Base-by-base conservation (phyloP, 2,888 invertebrate species). In the Oscheius myriophilus region DNA sequence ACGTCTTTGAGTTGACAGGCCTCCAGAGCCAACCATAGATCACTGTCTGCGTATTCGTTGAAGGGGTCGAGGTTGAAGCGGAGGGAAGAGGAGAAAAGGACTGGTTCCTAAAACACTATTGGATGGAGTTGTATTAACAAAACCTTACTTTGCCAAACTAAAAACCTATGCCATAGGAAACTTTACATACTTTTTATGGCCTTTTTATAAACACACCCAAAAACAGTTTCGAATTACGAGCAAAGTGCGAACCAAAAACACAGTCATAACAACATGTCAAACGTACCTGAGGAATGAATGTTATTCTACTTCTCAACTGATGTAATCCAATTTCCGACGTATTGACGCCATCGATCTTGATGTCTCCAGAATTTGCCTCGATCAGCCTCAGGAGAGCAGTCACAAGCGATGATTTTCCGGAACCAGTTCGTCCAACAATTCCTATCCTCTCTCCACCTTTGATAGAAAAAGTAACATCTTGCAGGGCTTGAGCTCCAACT, bases 1-100 rank as follows among this genome's bases (percentile, higher is more conserved):
- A 94, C 95, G 6, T 89, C 79, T 88, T 93, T 93, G 64, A 96
- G 90, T 90, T 96, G 95, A 1, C 95, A 93, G 84, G 93, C 91
- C 82, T 94, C 93, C 52, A 96, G 88, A 39, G 94, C 92, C 63
- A 90, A 90, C 96, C 96, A 96, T 54, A 96, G 88, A 68, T 93
- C 92, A 0, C 91, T 92, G 84, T 96, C 96, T 1, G 90, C 88
- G 88, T 92, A 91, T 3, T 88, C 87, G 80, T 91, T 90, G 88
- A 95, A 93, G 3, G 96, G 96, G 89, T 96, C 96, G 73, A 96
- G 90, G 89, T 96, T 96, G 89, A 93, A 90, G 58, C 96, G 91
- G 80, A 96, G 89, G 7, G 92, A 92, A 54, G 96, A 72, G 41
- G 88, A 79, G 23, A 87, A 87, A 11, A 90, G 80, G n/a, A 75